A percentile compares a stretch with the other conserved stretches of the same genome.
phyloP scores from a whole-genome alignment of 2,888 invertebrate species.

The Patella ulyssiponensis region DNA sequence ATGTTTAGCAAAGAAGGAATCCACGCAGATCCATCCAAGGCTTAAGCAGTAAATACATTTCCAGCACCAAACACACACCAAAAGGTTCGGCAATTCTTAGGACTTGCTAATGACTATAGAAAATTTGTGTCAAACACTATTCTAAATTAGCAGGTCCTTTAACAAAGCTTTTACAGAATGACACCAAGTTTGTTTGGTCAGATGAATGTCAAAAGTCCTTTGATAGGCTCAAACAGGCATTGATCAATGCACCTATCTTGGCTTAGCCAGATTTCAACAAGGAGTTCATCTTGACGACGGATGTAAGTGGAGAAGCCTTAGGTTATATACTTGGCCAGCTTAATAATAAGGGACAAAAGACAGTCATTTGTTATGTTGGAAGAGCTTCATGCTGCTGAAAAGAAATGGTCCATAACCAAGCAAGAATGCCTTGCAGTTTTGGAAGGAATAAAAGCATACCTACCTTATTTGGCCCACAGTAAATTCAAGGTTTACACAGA shows the following conservation, averaged over 20 bases:
- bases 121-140: constrained; percentile 37
- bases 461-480: constrained; percentile 35
- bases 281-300: constrained; percentile 34
- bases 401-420: constrained; percentile 36
- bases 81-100: constrained; percentile 36
- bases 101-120: constrained; percentile 37
- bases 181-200: constrained; percentile 37
- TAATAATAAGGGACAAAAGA: too few relatives aligned
- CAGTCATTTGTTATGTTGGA: too few relatives aligned
- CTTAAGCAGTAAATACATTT: constrained; percentile 22
- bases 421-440: constrained; percentile 41
- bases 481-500: constrained; percentile 43
- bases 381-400: constrained; percentile 34
- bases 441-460: constrained; percentile 39
- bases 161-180: constrained; percentile 34
- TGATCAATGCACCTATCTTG: constrained; percentile 36
- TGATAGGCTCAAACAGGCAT: constrained; percentile 25
- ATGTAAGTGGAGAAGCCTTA: constrained; percentile 36
- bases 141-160: constrained; percentile 39
- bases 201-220: constrained; percentile 34
- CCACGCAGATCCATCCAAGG: too few relatives aligned
- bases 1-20: constrained; percentile 33
- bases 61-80: constrained; percentile 32
- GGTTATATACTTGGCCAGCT: constrained; percentile 36
- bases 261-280: constrained; percentile 37